These are phyloP conservation scores for Ctenopoma kingsleyae DNA, from an alignment of 2,797 vertebrate species.

Conservation along the genomic window DNA sequence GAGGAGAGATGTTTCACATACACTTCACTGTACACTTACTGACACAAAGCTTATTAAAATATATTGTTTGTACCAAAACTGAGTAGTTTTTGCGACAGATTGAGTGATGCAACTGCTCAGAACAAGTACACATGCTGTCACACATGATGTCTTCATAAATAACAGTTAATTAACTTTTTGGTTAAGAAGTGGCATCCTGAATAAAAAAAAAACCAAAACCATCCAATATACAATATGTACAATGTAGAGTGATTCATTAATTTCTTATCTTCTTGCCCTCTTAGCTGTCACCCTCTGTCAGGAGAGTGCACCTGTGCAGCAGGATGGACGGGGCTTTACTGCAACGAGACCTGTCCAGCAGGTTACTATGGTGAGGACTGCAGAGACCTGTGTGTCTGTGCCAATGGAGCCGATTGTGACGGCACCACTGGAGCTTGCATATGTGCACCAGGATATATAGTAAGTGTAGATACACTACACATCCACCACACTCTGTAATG, in stretches of 20 bases:
- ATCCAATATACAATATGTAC: not conserved
- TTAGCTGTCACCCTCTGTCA: constrained; percentile 95
- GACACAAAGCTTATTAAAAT: not conserved
- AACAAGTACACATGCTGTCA: not conserved
- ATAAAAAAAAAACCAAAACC: not conserved
- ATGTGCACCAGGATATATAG: constrained; percentile 93
- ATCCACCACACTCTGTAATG: no score
- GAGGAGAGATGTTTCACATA: no score
- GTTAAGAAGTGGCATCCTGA: no score
- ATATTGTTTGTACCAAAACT: no score
- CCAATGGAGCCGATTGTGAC: constrained; percentile 94
- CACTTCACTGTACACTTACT: no score
- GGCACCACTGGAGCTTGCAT: constrained; percentile 88
- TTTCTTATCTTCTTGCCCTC: not conserved
- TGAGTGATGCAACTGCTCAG: not conserved
- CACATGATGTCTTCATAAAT: no score
- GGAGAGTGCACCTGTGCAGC: constrained; percentile 93
- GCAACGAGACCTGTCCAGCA: constrained; percentile 92
- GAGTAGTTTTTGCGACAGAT: not conserved
- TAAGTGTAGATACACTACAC: constrained; percentile 68
- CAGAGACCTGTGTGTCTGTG: constrained; percentile 87
- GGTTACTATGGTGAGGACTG: constrained; percentile 92
- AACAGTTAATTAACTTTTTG: no score
- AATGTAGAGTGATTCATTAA: not conserved
- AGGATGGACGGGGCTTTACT: constrained; percentile 94